Evolutionary conservation across 1,140 invertebrate species (phyloP).

Genomic region (Chelonus insularis): DNA sequence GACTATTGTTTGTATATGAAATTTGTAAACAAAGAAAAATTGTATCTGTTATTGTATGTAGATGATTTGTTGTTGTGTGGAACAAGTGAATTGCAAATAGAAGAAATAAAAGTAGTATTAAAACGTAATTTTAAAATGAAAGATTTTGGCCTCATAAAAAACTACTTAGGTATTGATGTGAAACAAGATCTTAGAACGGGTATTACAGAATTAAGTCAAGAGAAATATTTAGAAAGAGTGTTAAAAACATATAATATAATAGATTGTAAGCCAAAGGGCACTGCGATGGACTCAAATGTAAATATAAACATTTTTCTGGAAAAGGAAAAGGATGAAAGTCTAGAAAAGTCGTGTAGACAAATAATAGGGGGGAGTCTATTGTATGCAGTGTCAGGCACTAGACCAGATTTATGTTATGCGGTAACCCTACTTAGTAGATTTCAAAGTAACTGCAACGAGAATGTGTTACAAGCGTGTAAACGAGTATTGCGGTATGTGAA

Average conservation of each 20-base stretch:
- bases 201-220: conserved; percentile 18
- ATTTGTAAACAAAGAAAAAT: conserved; percentile 19
- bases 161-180: conserved; percentile 33
- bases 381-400: conserved; percentile 41
- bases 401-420: conserved; percentile 52
- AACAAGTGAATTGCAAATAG: conserved; percentile 25
- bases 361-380: conserved; percentile 46
- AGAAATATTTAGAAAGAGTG: conserved; percentile 42
- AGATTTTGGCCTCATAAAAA: conserved; percentile 29
- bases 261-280: conserved; percentile 41
- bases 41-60: conserved; percentile 42
- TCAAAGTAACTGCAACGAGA: conserved; percentile 32
- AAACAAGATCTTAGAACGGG: conserved; percentile 10
- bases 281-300: conserved; percentile 42
- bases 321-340: background rate
- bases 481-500: conserved; percentile 50
- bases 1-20: conserved; percentile 41
- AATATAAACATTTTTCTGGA: conserved; percentile 20
- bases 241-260: conserved; percentile 44
- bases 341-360: conserved; percentile 32
- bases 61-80: conserved; percentile 46
- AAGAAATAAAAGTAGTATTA: conserved; percentile 27
- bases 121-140: conserved; percentile 31
- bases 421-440: conserved; percentile 43
- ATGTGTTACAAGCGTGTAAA: conserved; percentile 47